These are phyloP conservation scores for Lymantria monacha DNA, from an alignment of 2,888 invertebrate species.

Conservation along the genomic window DNA sequence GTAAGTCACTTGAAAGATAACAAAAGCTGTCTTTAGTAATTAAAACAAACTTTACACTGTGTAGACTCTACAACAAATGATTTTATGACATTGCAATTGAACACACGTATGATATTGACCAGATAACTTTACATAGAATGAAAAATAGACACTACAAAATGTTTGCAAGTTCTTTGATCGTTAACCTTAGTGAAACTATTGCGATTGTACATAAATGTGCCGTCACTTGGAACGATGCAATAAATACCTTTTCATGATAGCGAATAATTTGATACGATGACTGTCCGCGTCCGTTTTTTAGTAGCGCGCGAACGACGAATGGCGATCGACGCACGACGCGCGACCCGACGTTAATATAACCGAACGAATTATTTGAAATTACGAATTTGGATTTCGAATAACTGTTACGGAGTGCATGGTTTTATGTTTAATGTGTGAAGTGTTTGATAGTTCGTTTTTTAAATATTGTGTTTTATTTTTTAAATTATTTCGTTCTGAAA, in stretches of 20 bases:
- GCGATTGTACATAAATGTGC: conserved; percentile 15
- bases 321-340: conserved; percentile 63
- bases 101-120: too few relatives aligned
- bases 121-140: too few relatives aligned
- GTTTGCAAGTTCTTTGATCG: too few relatives aligned
- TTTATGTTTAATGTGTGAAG: conserved; percentile 32
- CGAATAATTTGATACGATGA: conserved; percentile 56
- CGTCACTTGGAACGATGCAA: conserved; percentile 35
- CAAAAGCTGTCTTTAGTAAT: too few relatives aligned
- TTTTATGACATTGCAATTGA: too few relatives aligned
- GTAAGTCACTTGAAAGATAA: too few relatives aligned
- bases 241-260: conserved; percentile 35
- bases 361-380: conserved; percentile 48
- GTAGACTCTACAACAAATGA: too few relatives aligned
- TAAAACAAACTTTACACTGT: too few relatives aligned
- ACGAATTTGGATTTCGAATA: conserved; percentile 50
- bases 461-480: conserved; percentile 11
- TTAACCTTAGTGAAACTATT: too few relatives aligned
- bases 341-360: conserved; percentile 36
- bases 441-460: conserved; percentile 6
- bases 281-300: conserved; percentile 52
- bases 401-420: conserved; percentile 20
- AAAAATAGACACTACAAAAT: too few relatives aligned
- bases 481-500: conserved; percentile 7
- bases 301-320: conserved; percentile 66